Base-by-base conservation (phyloP, 2,888 invertebrate species). In the Copidosoma aretas region DNA sequence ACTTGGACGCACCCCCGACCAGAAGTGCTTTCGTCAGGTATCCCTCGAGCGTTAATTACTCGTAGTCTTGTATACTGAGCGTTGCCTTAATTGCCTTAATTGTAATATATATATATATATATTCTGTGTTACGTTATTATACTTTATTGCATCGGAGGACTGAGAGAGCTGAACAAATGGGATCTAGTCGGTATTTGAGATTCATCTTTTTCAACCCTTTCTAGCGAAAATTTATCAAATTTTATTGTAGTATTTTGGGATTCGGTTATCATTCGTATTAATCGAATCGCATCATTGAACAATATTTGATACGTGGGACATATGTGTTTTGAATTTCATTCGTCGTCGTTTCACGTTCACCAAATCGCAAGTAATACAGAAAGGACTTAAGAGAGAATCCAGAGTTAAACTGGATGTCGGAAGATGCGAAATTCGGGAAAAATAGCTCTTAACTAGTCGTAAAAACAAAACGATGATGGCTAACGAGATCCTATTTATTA, bases 1-100 rank as follows among this genome's bases (percentile, higher is more conserved):
- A 79, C 65, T 59, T 73, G 43, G 80, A 78, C 46, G 74, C 75
- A 60, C 75, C 79, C 19, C 78, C 74, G 67, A 76, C 80, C 62
- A 76, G 77, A 71, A 83, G 80, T 75, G 81, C 83, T 65, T 83
- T 83, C 74, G 80, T 81, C 56, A 78, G 83, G 76, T 83, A 83
- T 77, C 82, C 82, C 17, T 57, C 79, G 62, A 80, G 77, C 74
- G 76, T 77, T 63, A 79, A 78, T 65, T 81, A 79, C 72, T 67
- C 67, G 70, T 70, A 67, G 69, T 68, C 43, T 46, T 12, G 3
- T 46, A 24, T n/a, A 25, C 32, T 17, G 14, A 41, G n/a, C n/a
- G n/a, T 15, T 43, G 43, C 32, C n/a, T 53, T 24, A 49, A 51
- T 58, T 59, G 62, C 62, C 62, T 59, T 61, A 17, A 25, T n/a